Evolutionary conservation across 2,888 invertebrate species (phyloP).

Genomic region (Erebia ligea): DNA sequence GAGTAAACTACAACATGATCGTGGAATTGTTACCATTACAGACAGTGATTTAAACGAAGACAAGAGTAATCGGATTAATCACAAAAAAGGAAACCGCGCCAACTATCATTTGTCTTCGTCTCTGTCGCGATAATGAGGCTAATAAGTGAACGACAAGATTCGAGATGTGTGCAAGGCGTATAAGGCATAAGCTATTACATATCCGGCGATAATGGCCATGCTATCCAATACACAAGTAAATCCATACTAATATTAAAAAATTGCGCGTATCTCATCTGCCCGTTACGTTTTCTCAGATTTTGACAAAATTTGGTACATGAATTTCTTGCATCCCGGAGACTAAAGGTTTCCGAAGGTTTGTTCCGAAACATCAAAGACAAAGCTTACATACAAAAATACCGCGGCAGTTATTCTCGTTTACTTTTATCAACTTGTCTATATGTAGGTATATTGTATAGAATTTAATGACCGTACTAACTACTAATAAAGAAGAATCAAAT

Average conservation of each 20-base stretch:
- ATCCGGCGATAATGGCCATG: constrained; percentile 51
- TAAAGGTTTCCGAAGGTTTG: too few relatives aligned
- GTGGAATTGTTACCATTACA: constrained; percentile 10
- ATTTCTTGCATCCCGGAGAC: too few relatives aligned
- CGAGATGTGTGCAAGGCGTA: constrained; percentile 44
- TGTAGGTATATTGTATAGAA: too few relatives aligned
- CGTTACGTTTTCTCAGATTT: too few relatives aligned
- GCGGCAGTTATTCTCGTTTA: too few relatives aligned
- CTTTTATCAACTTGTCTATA: too few relatives aligned
- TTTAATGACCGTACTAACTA: constrained; percentile 47
- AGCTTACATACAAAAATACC: too few relatives aligned
- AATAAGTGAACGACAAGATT: constrained; percentile 35
- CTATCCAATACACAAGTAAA: not conserved
- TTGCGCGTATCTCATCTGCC: too few relatives aligned
- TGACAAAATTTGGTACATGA: too few relatives aligned
- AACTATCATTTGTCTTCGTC: constrained; percentile 38
- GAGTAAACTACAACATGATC: not conserved
- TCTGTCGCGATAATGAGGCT: constrained; percentile 37
- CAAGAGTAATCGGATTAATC: constrained; percentile 30
- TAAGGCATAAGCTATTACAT: constrained; percentile 46
- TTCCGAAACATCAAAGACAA: too few relatives aligned
- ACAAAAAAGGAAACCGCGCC: constrained; percentile 28
- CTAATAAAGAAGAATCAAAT: constrained; percentile 48
- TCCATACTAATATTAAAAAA: too few relatives aligned
- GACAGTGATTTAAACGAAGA: constrained; percentile 19